phyloP scores from a whole-genome alignment of 2,797 vertebrate genomes.

The Eulemur albifrons region DNA sequence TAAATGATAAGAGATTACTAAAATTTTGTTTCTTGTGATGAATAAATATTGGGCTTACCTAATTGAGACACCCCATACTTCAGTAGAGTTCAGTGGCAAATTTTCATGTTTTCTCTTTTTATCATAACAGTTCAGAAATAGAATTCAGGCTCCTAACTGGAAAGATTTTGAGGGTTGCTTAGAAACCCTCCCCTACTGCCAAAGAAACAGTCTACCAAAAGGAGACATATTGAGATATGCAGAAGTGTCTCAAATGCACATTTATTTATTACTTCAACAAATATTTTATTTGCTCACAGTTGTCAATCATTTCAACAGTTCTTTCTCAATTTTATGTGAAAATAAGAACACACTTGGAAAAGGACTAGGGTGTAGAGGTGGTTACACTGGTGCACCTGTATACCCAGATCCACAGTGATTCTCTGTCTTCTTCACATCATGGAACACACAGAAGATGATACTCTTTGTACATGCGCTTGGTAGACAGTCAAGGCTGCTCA shows the following conservation, averaged over 20 bases:
- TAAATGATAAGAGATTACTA: background rate
- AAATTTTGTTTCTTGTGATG: background rate
- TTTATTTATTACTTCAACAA: background rate
- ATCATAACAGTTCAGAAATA: background rate
- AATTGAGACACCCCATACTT: background rate
- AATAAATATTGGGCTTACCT: background rate
- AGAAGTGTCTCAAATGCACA: background rate
- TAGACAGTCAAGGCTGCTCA: background rate
- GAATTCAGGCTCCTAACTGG: background rate
- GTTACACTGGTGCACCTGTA: no score
- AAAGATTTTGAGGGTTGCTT: background rate
- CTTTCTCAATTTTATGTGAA: background rate
- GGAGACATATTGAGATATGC: background rate
- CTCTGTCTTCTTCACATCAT: background rate
- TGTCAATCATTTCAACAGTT: background rate
- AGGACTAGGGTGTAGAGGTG: background rate
- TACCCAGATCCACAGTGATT: background rate
- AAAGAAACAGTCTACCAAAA: background rate
- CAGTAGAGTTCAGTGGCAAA: background rate
- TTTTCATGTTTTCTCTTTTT: background rate
- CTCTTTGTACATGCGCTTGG: background rate
- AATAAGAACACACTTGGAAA: background rate
- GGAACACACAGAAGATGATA: background rate
- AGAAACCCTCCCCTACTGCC: background rate
- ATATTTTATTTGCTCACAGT: background rate